These are phyloP conservation scores for Hermaeophaga mercurialis DNA, from an alignment of 2,888 invertebrate species.

Conservation along the genomic window DNA sequence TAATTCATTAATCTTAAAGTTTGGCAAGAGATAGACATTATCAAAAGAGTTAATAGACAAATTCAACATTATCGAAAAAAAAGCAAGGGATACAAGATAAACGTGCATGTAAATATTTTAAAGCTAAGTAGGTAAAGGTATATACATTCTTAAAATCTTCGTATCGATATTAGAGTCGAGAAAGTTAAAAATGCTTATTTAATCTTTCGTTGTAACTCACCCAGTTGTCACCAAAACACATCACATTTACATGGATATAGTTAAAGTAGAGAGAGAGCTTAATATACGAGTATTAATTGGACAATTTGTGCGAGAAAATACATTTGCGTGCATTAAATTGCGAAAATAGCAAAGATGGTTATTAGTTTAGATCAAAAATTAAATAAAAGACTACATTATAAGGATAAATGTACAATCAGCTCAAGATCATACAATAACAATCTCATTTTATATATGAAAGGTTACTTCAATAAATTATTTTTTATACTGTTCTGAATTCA, in stretches of 20 bases:
- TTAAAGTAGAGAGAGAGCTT: neutral
- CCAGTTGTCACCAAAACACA: neutral
- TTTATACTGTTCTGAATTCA: too few species aligned
- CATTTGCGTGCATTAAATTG: slow-evolving; percentile 3
- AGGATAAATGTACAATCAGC: too few species aligned
- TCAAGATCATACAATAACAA: too few species aligned
- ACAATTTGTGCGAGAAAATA: slow-evolving; percentile 6
- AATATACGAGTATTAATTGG: neutral
- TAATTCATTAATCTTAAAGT: too few species aligned
- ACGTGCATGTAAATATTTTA: too few species aligned
- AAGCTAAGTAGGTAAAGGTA: too few species aligned
- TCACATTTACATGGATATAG: slow-evolving; percentile 1
- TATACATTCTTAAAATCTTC: neutral
- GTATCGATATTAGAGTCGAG: neutral
- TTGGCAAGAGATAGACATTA: too few species aligned
- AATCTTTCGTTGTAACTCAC: slow-evolving; percentile 10
- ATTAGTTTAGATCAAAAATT: neutral
- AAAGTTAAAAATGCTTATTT: neutral
- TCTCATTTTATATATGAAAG: too few species aligned
- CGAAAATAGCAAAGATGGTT: slow-evolving; percentile 2
- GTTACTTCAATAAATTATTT: too few species aligned
- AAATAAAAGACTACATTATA: too few species aligned
- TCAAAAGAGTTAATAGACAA: neutral
- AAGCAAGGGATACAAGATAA: too few species aligned
- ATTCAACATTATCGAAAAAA: too few species aligned